phyloP scores from a whole-genome alignment of 2,113 vertebrate species.

The Indicator indicator region DNA sequence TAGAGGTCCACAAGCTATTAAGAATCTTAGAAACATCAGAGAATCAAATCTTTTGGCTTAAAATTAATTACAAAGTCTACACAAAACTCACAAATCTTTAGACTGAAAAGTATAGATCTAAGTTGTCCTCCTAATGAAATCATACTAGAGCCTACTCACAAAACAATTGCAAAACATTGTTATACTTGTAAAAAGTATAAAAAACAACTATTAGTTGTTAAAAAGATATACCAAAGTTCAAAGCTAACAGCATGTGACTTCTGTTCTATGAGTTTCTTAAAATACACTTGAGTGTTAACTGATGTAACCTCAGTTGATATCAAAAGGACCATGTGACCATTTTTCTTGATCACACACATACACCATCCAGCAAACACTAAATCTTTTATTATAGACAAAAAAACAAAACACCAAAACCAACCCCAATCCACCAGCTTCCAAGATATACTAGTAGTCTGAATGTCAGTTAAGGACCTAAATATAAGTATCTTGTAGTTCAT shows the following conservation, averaged over 20 bases:
- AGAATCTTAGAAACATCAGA: neutral
- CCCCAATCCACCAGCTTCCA: neutral
- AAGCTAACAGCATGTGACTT: neutral
- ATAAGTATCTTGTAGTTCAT: neutral
- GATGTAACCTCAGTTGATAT: neutral
- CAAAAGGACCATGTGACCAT: neutral
- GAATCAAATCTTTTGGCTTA: neutral
- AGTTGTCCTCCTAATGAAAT: neutral
- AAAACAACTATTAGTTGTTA: neutral
- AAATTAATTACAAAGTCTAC: neutral
- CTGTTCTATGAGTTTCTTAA: neutral
- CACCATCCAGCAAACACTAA: neutral
- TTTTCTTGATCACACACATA: neutral
- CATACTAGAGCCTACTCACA: neutral
- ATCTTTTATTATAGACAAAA: neutral
- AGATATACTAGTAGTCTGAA: neutral
- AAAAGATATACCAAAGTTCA: neutral
- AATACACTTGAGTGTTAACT: neutral
- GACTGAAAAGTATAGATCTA: neutral
- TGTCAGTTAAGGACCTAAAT: neutral
- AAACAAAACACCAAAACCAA: neutral
- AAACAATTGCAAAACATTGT: neutral
- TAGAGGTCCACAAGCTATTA: neutral
- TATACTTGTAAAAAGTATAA: neutral
- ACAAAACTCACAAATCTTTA: neutral